phyloP scores from a whole-genome alignment of 2,888 invertebrate species.

The Heliconius hortense region DNA sequence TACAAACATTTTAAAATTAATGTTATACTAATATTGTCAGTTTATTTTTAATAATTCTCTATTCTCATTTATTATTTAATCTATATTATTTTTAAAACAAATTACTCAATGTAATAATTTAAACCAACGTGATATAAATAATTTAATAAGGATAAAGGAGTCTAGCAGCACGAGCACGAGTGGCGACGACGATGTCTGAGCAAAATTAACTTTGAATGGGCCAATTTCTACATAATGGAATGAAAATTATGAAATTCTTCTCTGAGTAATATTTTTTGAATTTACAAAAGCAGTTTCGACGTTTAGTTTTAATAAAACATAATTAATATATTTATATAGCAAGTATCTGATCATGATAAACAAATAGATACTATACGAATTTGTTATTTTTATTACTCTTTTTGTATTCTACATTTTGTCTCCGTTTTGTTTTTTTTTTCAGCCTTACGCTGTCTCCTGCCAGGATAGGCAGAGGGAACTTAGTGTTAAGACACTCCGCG shows the following conservation, averaged over 20 bases:
- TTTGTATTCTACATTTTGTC: no score
- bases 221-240: conserved; percentile 36
- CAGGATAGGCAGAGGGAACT: no score
- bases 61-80: conserved; percentile 1
- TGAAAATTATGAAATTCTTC: conserved; percentile 31
- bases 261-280: neutral
- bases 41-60: neutral
- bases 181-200: conserved; percentile 35
- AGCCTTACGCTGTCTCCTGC: no score
- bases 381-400: neutral
- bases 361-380: neutral
- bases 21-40: neutral
- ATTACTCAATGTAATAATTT: neutral
- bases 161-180: conserved; percentile 32
- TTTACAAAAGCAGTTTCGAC: neutral
- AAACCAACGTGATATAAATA: conserved; percentile 23
- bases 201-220: conserved; percentile 38
- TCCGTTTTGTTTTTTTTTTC: no score
- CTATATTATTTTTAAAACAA: conserved; percentile 10
- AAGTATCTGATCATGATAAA: neutral
- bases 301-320: neutral
- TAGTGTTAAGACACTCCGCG: no score
- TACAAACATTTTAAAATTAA: neutral
- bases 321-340: neutral
- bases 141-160: conserved; percentile 32